Percentiles rank a stretch among this genome's conserved stretches.
These are phyloP conservation scores for Thecocarcelia acutangulata DNA, from an alignment of 2,888 invertebrate species.

Conservation along the genomic window DNA sequence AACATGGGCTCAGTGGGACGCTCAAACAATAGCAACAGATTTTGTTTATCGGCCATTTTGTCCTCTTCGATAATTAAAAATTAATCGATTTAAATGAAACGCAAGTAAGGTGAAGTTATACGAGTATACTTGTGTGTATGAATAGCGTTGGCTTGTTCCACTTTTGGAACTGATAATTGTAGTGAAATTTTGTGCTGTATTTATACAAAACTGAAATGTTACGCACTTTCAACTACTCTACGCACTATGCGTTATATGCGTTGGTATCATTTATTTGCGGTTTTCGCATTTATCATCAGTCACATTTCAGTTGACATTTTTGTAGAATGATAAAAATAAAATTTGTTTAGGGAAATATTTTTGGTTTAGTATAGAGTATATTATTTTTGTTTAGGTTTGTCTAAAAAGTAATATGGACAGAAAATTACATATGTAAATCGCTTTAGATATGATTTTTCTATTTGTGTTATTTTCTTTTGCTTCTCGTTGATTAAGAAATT, in stretches of 20 bases:
- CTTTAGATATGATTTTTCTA: too few relatives aligned
- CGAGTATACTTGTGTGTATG: too few relatives aligned
- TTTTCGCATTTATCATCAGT: slow-evolving; percentile 78
- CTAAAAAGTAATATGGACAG: too few relatives aligned
- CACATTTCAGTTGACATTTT: too few relatives aligned
- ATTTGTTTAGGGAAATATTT: background rate
- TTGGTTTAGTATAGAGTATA: background rate
- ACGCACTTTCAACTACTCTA: background rate
- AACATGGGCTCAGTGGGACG: slow-evolving; percentile 89
- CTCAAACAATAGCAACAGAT: slow-evolving; percentile 87
- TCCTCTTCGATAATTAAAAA: background rate
- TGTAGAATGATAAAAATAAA: background rate
- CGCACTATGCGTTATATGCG: slow-evolving; percentile 18
- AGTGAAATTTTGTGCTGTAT: background rate
- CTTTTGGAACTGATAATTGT: slow-evolving; percentile 15
- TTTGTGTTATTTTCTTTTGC: too few relatives aligned
- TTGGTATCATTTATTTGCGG: slow-evolving; percentile 50
- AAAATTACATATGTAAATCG: too few relatives aligned
- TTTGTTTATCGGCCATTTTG: slow-evolving; percentile 84
- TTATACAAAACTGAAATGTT: slow-evolving; percentile 7
- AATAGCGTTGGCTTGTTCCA: background rate
- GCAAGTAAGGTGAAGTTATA: too few relatives aligned
- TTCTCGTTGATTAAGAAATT: too few relatives aligned
- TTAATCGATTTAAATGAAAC: background rate
- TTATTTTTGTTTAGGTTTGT: too few relatives aligned